phyloP scores from a whole-genome alignment of 35 echinoderm and acorn worm genomes.

The Chiridota heheva region DNA sequence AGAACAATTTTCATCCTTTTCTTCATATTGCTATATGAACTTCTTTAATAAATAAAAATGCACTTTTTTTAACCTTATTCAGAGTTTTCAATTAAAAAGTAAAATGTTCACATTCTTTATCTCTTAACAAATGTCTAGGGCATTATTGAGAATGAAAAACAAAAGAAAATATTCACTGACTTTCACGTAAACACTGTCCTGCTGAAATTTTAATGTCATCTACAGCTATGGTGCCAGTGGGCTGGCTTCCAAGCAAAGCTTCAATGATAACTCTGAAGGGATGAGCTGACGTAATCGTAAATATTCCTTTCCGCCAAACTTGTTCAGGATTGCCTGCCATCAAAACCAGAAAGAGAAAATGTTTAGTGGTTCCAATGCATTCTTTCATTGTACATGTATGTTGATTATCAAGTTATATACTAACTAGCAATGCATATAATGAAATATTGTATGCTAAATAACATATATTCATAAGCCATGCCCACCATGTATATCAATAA shows the following conservation, averaged over 20 bases:
- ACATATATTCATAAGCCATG: background rate
- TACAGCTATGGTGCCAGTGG: slow-evolving; percentile 69
- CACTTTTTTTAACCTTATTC: background rate
- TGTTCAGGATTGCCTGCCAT: slow-evolving; percentile 52
- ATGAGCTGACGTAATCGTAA: slow-evolving; percentile 43
- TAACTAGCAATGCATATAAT: background rate
- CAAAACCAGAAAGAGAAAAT: slow-evolving; percentile 4
- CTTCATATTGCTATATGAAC: too few relatives aligned
- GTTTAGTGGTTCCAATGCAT: too few relatives aligned
- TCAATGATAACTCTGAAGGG: slow-evolving; percentile 77
- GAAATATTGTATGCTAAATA: background rate
- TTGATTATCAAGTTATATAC: background rate
- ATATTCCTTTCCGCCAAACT: slow-evolving; percentile 56
- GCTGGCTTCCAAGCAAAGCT: slow-evolving; percentile 48
- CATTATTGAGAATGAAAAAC: background rate
- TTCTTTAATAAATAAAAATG: background rate
- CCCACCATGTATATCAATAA: background rate
- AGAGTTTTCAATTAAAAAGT: background rate
- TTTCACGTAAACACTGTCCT: slow-evolving; percentile 59
- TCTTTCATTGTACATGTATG: too few relatives aligned
- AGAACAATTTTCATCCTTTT: too few relatives aligned
- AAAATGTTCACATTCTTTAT: background rate
- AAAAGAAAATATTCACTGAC: slow-evolving; percentile 18
- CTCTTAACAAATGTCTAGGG: background rate
- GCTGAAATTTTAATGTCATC: slow-evolving; percentile 73